phyloP scores from a whole-genome alignment of 2,113 vertebrate species.

The Marmota monax region DNA sequence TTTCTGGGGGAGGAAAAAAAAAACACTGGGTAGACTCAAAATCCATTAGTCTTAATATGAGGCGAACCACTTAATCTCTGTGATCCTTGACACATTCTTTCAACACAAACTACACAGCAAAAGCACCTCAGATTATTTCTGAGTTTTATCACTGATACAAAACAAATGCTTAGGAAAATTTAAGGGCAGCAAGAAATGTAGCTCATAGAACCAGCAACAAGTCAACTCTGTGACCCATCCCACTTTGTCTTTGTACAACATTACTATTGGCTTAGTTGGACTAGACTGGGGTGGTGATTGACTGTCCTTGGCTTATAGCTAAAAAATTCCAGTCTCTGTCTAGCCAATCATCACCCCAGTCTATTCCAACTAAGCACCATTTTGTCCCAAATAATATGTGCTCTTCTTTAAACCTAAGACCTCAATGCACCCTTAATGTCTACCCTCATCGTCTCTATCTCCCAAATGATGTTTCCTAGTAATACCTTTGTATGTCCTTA shows the following conservation, averaged over 20 bases:
- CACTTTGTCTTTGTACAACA: neutral
- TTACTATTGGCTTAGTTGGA: too few species aligned
- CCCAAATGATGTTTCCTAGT: neutral
- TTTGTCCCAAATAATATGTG: neutral
- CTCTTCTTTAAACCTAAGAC: neutral
- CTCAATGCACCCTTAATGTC: neutral
- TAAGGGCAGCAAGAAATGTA: neutral
- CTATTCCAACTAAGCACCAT: neutral
- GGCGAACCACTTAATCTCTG: neutral
- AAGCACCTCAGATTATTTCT: neutral
- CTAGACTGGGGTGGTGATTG: too few species aligned
- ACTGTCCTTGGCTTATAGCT: too few species aligned
- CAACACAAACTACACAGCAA: neutral
- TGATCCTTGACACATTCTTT: neutral
- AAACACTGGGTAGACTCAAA: neutral
- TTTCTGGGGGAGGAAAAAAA: neutral
- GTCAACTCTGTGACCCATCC: neutral
- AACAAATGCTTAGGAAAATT: neutral
- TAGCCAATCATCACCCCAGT: too few species aligned
- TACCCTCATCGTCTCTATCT: neutral
- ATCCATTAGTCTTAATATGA: neutral
- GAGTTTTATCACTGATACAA: conserved; percentile 16
- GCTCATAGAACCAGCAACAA: neutral
- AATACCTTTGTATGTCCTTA: neutral
- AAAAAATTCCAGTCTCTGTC: too few species aligned